phyloP scores from a whole-genome alignment of 2,797 vertebrate genomes.

The Parauchenoglanis punctatus region DNA sequence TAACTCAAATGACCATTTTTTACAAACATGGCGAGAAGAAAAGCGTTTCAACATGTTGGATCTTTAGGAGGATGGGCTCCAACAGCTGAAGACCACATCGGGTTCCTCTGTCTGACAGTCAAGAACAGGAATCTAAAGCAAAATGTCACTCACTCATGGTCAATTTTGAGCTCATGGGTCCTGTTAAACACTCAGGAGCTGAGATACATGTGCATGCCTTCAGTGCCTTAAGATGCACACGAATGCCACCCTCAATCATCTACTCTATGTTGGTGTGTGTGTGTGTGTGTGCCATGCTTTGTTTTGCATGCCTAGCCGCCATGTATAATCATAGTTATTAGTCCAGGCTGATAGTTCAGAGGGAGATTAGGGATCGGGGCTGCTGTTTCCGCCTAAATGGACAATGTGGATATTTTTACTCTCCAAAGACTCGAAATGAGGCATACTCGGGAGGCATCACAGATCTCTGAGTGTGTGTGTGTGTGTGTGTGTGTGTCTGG shows the following conservation, averaged over 20 bases:
- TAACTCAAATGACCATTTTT: neutral
- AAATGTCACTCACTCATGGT: too few relatives aligned
- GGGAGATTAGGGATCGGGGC: slow-evolving; percentile 41
- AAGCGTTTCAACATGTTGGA: neutral
- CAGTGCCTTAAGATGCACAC: neutral
- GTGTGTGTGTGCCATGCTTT: neutral
- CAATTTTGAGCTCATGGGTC: neutral
- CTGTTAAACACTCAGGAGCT: too few relatives aligned
- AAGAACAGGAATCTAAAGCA: neutral
- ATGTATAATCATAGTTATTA: slow-evolving; percentile 57
- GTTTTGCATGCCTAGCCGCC: slow-evolving; percentile 16
- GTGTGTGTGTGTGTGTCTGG: neutral
- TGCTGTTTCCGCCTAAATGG: slow-evolving; percentile 62
- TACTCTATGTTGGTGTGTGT: neutral
- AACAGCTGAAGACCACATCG: neutral
- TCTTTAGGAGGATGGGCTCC: neutral
- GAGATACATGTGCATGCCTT: neutral
- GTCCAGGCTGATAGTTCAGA: slow-evolving; percentile 28
- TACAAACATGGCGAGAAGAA: neutral
- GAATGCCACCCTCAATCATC: neutral
- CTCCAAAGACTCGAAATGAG: slow-evolving; percentile 47
- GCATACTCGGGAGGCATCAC: neutral
- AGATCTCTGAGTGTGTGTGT: neutral
- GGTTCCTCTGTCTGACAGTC: neutral
- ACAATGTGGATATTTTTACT: slow-evolving; percentile 69